Percentiles rank a stretch among this genome's conserved stretches.
Conservation (phyloP, 2,888 invertebrate genomes). For the Drosophila recens region DNA sequence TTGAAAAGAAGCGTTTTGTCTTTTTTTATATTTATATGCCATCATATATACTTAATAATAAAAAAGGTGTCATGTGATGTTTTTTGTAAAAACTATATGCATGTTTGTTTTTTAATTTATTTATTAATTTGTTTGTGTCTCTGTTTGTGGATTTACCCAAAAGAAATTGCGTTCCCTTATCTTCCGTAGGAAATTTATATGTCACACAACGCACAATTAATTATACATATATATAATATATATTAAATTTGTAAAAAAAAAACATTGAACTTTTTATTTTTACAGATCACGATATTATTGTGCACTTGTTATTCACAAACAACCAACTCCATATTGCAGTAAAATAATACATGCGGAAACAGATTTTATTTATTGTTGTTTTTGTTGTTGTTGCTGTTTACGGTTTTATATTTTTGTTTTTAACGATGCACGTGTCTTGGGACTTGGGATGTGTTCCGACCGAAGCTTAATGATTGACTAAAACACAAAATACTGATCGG, state of each 20-base stretch:
- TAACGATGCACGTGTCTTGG: conserved; percentile 12
- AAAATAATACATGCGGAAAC: conserved; percentile 2
- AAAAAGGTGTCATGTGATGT: conserved; percentile 26
- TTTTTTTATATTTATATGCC: conserved; percentile 18
- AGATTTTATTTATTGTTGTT: conserved; percentile 1
- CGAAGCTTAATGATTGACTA: conserved; percentile 43
- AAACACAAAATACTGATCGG: conserved; percentile 38
- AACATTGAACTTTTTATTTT: not conserved
- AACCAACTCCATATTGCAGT: not conserved
- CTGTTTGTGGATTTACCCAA: not conserved
- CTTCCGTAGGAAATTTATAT: not conserved
- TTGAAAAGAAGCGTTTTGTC: conserved; percentile 30
- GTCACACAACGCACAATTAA: not conserved
- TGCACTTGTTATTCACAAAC: conserved; percentile 9
- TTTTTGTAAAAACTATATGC: conserved; percentile 29
- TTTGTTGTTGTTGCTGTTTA: conserved; percentile 1
- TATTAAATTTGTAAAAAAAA: not conserved
- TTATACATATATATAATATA: not conserved
- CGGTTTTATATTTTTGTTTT: not conserved
- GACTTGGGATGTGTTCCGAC: conserved; percentile 36
- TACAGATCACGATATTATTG: not conserved
- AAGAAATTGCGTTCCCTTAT: conserved; percentile 2
- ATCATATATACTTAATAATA: conserved; percentile 32
- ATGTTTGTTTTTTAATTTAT: conserved; percentile 14
- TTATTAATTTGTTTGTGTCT: conserved; percentile 11